These are phyloP conservation scores for Bombus balteatus DNA, from an alignment of 1,140 invertebrate genomes.

Conservation along the genomic window DNA sequence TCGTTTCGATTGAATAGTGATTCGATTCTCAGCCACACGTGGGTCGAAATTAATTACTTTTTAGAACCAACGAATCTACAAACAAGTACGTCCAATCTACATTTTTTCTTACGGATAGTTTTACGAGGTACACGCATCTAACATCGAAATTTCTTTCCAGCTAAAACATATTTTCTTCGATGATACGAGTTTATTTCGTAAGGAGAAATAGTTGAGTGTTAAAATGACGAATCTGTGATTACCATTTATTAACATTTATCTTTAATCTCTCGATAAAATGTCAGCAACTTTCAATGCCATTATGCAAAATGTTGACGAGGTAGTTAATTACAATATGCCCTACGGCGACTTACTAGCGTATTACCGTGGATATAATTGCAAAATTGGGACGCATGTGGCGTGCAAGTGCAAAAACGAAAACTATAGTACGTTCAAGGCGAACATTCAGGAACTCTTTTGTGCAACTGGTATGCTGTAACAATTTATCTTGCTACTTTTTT, in stretches of 20 bases:
- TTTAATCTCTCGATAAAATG: background rate
- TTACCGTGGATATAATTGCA: background rate
- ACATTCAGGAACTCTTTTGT: background rate
- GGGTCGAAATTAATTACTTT: too few relatives aligned
- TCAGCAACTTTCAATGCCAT: background rate
- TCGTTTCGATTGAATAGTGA: too few relatives aligned
- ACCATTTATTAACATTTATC: background rate
- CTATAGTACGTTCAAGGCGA: conserved; percentile 4
- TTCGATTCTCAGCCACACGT: too few relatives aligned
- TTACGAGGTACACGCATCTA: too few relatives aligned
- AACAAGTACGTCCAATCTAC: too few relatives aligned
- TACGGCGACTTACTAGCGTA: background rate
- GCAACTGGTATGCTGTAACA: too few relatives aligned
- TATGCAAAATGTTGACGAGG: background rate
- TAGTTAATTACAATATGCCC: background rate
- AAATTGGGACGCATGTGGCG: conserved; percentile 43
- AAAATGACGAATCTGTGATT: too few relatives aligned
- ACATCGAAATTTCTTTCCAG: too few relatives aligned
- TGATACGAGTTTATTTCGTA: background rate
- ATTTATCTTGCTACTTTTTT: background rate
- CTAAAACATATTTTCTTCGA: background rate
- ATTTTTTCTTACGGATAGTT: too few relatives aligned
- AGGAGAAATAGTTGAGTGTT: too few relatives aligned
- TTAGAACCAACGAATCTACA: too few relatives aligned
- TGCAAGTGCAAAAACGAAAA: conserved; percentile 31